Evolutionary conservation across 2,888 invertebrate genomes (phyloP).

Genomic region (Neria commutata): DNA sequence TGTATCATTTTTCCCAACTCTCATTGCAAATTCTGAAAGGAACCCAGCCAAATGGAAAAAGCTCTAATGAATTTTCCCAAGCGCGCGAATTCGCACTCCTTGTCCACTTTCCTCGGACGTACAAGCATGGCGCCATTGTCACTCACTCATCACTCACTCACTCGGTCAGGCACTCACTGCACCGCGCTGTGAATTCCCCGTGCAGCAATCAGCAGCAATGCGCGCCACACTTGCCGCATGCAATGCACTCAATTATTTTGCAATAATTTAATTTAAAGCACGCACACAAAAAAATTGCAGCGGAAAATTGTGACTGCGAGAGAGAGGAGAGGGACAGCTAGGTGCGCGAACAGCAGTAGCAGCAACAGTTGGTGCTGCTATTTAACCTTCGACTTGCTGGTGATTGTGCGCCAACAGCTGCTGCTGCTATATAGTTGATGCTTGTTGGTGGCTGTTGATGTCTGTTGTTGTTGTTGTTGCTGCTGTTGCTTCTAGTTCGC

Average conservation of each 20-base stretch:
- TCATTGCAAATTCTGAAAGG: too few species aligned
- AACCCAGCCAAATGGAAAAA: too few species aligned
- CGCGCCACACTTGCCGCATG: background rate
- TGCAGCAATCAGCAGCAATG: background rate
- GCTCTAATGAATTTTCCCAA: too few species aligned
- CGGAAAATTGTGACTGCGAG: background rate
- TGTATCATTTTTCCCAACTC: too few species aligned
- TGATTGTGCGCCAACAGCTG: too few species aligned
- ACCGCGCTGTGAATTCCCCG: background rate
- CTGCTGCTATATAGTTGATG: too few species aligned
- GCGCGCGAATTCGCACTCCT: too few species aligned
- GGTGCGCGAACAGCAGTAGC: background rate
- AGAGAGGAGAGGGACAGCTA: background rate
- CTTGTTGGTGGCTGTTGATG: too few species aligned
- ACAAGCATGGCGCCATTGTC: background rate
- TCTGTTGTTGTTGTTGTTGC: background rate
- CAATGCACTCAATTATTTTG: background rate
- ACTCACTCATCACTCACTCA: background rate
- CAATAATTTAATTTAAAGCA: background rate
- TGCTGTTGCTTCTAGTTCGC: too few species aligned
- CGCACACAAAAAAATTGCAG: background rate
- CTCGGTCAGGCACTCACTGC: background rate
- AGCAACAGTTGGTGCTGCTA: background rate
- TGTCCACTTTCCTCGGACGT: too few species aligned
- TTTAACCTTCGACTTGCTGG: constrained; percentile 2